Evolutionary conservation across 2,888 invertebrate species (phyloP).

Genomic region (Bellardia pandia): DNA sequence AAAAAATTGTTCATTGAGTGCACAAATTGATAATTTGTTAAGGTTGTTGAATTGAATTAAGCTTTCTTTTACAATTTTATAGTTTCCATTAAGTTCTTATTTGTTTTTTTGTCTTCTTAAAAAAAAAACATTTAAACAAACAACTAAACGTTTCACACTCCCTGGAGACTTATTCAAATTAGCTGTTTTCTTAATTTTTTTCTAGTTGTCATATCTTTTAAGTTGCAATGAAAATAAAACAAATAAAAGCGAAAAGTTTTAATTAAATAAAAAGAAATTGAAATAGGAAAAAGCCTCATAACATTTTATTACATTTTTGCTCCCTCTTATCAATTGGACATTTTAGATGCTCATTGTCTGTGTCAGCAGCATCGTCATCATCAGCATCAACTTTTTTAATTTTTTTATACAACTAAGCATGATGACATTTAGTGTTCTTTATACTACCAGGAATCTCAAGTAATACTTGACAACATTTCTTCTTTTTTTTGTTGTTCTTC

Average conservation of each 20-base stretch:
- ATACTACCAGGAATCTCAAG: constrained; percentile 50
- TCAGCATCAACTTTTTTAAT: neutral
- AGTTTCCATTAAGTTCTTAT: neutral
- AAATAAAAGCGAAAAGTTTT: constrained; percentile 6
- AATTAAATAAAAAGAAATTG: constrained; percentile 9
- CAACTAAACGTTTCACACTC: constrained; percentile 18
- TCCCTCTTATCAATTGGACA: constrained; percentile 66
- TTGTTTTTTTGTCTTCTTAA: neutral
- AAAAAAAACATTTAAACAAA: constrained; percentile 14
- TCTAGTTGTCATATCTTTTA: neutral
- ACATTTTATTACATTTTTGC: constrained; percentile 38
- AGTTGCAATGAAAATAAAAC: neutral
- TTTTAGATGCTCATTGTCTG: constrained; percentile 58
- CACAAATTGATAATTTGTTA: too few species aligned
- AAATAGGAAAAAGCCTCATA: constrained; percentile 2
- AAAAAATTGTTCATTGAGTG: too few species aligned
- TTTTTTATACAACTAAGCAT: constrained; percentile 19
- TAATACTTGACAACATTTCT: constrained; percentile 38
- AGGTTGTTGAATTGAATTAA: neutral
- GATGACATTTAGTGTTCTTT: constrained; percentile 56
- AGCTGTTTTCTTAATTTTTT: neutral
- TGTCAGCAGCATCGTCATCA: constrained; percentile 56
- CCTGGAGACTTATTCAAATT: constrained; percentile 49
- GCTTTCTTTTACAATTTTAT: neutral
- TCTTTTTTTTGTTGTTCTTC: neutral